A percentile compares a stretch with the other conserved stretches of the same genome.
These are phyloP conservation scores for Yponomeuta sedellus DNA, from an alignment of 2,888 invertebrate genomes.

Conservation along the genomic window DNA sequence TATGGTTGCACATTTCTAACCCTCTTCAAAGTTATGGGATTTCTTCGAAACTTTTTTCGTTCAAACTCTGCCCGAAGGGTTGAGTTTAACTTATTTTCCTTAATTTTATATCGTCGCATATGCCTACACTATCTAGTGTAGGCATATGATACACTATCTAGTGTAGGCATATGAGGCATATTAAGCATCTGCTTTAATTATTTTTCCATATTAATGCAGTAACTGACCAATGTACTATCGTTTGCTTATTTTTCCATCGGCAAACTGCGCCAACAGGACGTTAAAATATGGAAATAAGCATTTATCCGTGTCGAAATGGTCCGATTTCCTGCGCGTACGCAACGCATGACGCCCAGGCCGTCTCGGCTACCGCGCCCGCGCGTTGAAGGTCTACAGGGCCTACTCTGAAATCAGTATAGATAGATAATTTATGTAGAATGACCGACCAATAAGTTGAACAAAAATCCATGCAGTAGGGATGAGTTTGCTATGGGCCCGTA, in stretches of 20 bases:
- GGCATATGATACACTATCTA: too few relatives aligned
- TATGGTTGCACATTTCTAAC: background rate
- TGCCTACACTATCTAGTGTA: too few relatives aligned
- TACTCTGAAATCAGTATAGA: background rate
- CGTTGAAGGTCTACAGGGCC: background rate
- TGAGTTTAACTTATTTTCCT: too few relatives aligned
- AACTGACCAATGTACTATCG: background rate
- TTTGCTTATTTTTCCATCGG: background rate
- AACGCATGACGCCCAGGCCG: constrained; percentile 12
- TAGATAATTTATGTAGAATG: too few relatives aligned
- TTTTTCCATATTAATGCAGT: background rate
- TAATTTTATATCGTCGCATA: too few relatives aligned
- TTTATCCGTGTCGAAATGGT: constrained; percentile 13
- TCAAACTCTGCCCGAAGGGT: background rate
- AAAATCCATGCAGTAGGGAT: too few relatives aligned
- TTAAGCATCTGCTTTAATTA: background rate
- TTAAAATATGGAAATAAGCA: constrained; percentile 9
- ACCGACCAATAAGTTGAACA: too few relatives aligned
- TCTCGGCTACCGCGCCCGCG: constrained; percentile 13
- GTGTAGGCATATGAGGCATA: too few relatives aligned
- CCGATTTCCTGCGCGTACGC: constrained; percentile 17
- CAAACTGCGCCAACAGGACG: background rate
- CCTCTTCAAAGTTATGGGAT: background rate
- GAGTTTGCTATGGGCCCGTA: too few relatives aligned
- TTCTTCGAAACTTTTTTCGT: background rate